Percentiles rank a stretch among this genome's conserved stretches.
phyloP scores from a whole-genome alignment of 1,140 invertebrate species.

The Teleogryllus occipitalis region DNA sequence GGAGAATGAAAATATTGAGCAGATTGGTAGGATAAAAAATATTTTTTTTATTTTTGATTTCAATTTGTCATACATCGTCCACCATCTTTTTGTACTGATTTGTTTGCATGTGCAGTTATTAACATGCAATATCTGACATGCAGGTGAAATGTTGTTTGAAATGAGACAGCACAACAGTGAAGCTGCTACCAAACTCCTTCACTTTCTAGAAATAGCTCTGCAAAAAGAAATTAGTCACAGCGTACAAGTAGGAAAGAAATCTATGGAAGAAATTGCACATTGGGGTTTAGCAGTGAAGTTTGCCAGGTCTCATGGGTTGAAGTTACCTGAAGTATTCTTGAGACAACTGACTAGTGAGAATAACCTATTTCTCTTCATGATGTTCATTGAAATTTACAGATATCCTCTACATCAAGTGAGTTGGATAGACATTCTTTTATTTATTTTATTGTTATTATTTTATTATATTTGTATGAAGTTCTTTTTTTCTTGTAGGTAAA shows the following conservation, averaged over 20 bases:
- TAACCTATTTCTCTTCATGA: conserved; percentile 53
- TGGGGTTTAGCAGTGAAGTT: conserved; percentile 53
- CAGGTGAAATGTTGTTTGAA: conserved; percentile 17
- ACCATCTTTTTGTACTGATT: background rate
- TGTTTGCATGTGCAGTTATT: no score
- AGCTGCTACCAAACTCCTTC: conserved; percentile 33
- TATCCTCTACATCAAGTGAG: conserved; percentile 49
- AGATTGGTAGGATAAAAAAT: background rate
- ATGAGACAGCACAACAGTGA: conserved; percentile 20
- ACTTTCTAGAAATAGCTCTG: conserved; percentile 36
- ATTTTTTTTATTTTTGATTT: background rate
- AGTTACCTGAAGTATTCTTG: conserved; percentile 45
- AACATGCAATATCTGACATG: no score
- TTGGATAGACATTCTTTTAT: background rate
- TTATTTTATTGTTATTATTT: background rate
- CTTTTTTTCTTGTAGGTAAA: conserved; percentile 28
- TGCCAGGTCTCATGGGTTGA: conserved; percentile 43
- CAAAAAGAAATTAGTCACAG: conserved; percentile 14
- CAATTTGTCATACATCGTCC: background rate
- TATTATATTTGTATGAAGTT: background rate
- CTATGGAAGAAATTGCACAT: conserved; percentile 34
- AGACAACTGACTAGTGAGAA: conserved; percentile 44
- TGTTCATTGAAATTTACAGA: conserved; percentile 51
- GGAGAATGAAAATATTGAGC: background rate
- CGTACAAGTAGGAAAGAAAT: conserved; percentile 26